Conservation (phyloP, 1,140 invertebrate genomes). For the Trachymyrmex septentrionalis region DNA sequence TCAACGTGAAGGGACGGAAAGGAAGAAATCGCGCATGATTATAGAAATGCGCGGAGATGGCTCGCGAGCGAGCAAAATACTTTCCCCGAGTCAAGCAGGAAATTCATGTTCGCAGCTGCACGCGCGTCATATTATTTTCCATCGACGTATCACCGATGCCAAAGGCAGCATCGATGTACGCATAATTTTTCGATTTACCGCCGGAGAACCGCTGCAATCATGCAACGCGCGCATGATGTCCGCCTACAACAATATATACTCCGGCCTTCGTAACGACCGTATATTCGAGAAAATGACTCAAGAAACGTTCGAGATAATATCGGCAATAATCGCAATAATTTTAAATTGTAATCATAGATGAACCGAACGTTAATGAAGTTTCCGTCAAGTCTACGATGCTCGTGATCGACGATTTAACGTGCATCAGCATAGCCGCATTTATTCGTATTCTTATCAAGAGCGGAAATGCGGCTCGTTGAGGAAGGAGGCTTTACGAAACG, state of each 20-base stretch:
- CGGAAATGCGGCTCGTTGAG: slow-evolving; percentile 61
- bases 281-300: slow-evolving; percentile 1
- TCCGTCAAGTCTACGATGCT: slow-evolving; percentile 14
- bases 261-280: not conserved
- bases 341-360: not conserved
- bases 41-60: not conserved
- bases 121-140: slow-evolving; percentile 44
- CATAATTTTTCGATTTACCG: slow-evolving; percentile 61
- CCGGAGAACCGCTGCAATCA: slow-evolving; percentile 38
- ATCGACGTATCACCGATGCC: slow-evolving; percentile 42
- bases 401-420: slow-evolving; percentile 49
- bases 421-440: slow-evolving; percentile 4
- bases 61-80: not conserved
- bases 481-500: slow-evolving; percentile 56
- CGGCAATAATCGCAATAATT: slow-evolving; percentile 11
- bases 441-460: slow-evolving; percentile 66
- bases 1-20: not conserved
- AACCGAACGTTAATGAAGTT: not conserved
- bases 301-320: not conserved
- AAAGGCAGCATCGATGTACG: slow-evolving; percentile 36
- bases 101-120: slow-evolving; percentile 25
- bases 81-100: slow-evolving; percentile 6
- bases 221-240: slow-evolving; percentile 38
- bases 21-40: slow-evolving; percentile 27
- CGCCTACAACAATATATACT: slow-evolving; percentile 24